Base-by-base conservation (phyloP, 2,113 vertebrate species). In the Ceyx melanurus region DNA sequence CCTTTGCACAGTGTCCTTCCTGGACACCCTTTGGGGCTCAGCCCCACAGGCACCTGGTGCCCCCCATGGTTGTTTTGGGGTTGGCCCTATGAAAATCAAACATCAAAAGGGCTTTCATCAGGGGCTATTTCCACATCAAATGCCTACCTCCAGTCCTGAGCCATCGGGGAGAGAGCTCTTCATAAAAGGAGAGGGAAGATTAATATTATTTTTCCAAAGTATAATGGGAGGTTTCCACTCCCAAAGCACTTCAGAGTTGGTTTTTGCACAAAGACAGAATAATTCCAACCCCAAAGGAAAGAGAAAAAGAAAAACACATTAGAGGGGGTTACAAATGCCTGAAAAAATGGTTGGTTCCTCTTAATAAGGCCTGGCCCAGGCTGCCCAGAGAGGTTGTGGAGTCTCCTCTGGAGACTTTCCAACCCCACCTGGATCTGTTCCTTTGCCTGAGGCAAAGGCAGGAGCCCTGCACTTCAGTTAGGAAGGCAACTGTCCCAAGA, bases 131-230 rank as follows among this genome's bases (percentile, higher is more conserved):
- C 86, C 91, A 89, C 81, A 95, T 91, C 95, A 94, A 90, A 92
- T 87, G 78, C 74, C 80, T 87, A 89, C 86, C 87, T 90, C 71
- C 61, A 56, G 91, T 93, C 82, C 94, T 77, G 57, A 93, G 85
- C 91, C 92, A 68, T 3, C 1, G 1, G 94, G 89, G 91, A 91
- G 40, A 83, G 57, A 89, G 80, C 28, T 67, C 60, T 60, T 95
- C 75, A 88, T 92, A 86, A 92, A 94, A 91, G 51, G 56, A 82
- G 26, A 92, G 51, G 57, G 74, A 91, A 95, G 87, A 94, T 93
- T 95, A 96, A 94, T 95, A 89, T 89, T 94, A 91, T 89, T 95
- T 94, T 95, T 94, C 92, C 86, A 46, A 95, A 94, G 54, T 82
- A 89, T 91, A 95, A 95, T 88, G 85, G 91, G 89, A 95, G 53